Base-by-base conservation (phyloP, 2,888 invertebrate genomes). In the Odontomyia ornata region DNA sequence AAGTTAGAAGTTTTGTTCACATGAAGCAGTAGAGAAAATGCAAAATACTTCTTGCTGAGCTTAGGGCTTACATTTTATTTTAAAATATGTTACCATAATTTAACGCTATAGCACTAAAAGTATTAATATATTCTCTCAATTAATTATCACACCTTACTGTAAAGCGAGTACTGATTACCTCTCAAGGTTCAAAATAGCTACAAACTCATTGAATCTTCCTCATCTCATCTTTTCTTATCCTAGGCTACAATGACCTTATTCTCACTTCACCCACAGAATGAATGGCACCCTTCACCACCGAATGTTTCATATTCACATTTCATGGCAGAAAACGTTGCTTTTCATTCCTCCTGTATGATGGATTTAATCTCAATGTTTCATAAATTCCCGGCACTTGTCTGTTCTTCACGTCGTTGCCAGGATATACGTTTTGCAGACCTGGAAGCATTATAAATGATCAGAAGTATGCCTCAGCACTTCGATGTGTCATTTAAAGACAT, bases 361-460 rank as follows among this genome's bases (percentile, higher is more conserved):
- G 30, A 18, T 18, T 64, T 64, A 64, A 64, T 64, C 64, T 28
- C 1, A 28, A 30, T 7, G 64, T 64, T 30, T 25, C 28, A 64
- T 15, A 28, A 28, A 64, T 64, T 7, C 30, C 13, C 28, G 13
- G 25, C 30, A 9, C 64, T 64, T 64, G 64, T 64, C n/a, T 28
- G 23, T 28, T 30, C 64, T 64, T 25, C n/a, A 64, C 15, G 27
- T 64, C 30, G 30, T 64, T n/a, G 30, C 11, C 64, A 9, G 13
- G 15, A n/a, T 30, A 15, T 28, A 30, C n/a, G 64, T 15, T 30
- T 2, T 36, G 3, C 36, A 36, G 64, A 5, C 25, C 11, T 27
- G 27, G 1, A 28, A 13, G 15, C n/a, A 28, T 64, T 28, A 30
- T 30, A 28, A 30, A 64, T 64, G 30, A 64, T 64, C 18, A 11